These are phyloP conservation scores for Leucoma salicis DNA, from an alignment of 2,888 invertebrate genomes.

Conservation along the genomic window DNA sequence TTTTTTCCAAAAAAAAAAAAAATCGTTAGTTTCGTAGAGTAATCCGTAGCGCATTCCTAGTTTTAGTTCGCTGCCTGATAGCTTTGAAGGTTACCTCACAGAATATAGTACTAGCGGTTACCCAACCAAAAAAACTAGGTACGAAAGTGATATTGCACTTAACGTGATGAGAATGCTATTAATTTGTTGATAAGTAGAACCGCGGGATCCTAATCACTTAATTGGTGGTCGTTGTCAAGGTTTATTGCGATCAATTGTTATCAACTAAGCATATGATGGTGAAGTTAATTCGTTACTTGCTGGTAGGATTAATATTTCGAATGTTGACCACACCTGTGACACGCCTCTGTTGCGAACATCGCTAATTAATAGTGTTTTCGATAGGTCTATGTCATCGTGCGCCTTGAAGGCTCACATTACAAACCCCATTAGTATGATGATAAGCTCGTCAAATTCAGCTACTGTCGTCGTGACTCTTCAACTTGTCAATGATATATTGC, in stretches of 20 bases:
- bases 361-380: conserved; percentile 78
- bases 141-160: conserved; percentile 50
- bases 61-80: too few relatives aligned
- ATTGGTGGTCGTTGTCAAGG: conserved; percentile 59
- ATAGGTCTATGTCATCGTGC: conserved; percentile 45
- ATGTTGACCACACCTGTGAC: conserved; percentile 74
- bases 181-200: conserved; percentile 59
- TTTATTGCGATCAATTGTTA: conserved; percentile 68
- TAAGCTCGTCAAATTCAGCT: conserved; percentile 41
- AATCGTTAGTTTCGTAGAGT: too few relatives aligned
- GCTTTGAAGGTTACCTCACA: too few relatives aligned
- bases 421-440: conserved; percentile 65
- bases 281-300: conserved; percentile 53
- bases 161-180: conserved; percentile 52
- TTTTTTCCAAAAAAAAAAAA: too few relatives aligned
- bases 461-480: conserved; percentile 27
- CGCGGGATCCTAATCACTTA: conserved; percentile 68
- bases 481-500: conserved; percentile 48
- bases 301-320: conserved; percentile 77
- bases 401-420: conserved; percentile 57
- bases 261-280: conserved; percentile 44
- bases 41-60: too few relatives aligned
- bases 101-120: too few relatives aligned
- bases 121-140: conserved; percentile 14
- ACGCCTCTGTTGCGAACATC: conserved; percentile 55